Conservation (phyloP, 1,140 invertebrate genomes). For the Copidosoma floridanum region DNA sequence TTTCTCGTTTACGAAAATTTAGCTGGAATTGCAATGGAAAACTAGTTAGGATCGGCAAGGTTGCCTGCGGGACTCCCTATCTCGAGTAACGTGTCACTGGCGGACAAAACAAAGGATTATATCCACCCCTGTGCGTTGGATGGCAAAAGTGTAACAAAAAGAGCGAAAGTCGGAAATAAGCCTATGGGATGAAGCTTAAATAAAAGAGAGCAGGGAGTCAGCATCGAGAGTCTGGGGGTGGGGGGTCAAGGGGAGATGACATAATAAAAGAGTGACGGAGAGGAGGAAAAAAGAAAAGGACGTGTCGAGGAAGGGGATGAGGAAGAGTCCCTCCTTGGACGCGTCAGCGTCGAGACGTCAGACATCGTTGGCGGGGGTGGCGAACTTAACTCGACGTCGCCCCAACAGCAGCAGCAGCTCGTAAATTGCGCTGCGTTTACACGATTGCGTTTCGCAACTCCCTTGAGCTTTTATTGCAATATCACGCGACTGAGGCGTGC, state of each 20-base stretch:
- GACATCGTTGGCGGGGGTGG: not conserved
- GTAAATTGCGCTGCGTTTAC: conserved; percentile 27
- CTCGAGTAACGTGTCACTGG: too few species aligned
- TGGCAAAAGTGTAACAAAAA: too few species aligned
- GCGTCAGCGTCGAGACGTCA: conserved; percentile 1
- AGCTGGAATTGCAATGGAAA: too few species aligned
- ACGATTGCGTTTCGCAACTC: conserved; percentile 17
- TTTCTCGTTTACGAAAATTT: too few species aligned
- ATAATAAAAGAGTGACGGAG: not conserved
- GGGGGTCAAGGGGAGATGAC: not conserved
- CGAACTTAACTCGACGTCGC: conserved; percentile 20
- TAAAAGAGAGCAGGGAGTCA: too few species aligned
- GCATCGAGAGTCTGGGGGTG: too few species aligned
- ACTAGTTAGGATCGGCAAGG: too few species aligned
- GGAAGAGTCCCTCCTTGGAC: not conserved
- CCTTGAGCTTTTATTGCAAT: conserved; percentile 18
- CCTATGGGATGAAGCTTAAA: too few species aligned
- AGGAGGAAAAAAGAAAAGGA: not conserved
- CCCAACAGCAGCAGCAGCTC: too few species aligned
- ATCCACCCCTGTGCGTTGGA: too few species aligned
- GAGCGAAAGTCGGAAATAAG: conserved; percentile 1
- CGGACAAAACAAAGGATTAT: too few species aligned
- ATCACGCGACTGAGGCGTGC: not conserved
- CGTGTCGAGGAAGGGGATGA: not conserved
- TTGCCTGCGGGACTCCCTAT: too few species aligned